phyloP scores from a whole-genome alignment of 64 coral and sea anemone genomes.

The Stylophora pistillata region DNA sequence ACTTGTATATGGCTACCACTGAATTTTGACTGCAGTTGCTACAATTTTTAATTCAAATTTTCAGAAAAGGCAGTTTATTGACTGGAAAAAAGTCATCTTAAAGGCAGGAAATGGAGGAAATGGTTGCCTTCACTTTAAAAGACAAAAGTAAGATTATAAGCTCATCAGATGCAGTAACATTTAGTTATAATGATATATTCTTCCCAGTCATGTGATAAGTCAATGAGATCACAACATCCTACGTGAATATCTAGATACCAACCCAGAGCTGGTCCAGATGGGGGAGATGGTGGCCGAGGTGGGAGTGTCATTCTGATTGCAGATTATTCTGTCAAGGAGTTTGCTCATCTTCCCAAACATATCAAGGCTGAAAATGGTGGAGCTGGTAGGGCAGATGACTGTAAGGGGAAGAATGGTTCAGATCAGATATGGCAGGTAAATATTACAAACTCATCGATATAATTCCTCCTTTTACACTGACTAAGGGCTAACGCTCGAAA shows the following conservation, averaged over 20 bases:
- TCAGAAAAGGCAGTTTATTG: conserved; percentile 93
- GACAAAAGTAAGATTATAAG: conserved; percentile 67
- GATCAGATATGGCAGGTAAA: conserved; percentile 78
- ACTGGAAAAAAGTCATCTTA: conserved; percentile 92
- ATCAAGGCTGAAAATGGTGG: conserved; percentile 83
- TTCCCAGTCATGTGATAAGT: neutral
- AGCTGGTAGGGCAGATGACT: conserved; percentile 60
- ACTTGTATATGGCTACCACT: neutral
- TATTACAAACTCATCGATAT: neutral
- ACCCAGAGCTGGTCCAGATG: conserved; percentile 95
- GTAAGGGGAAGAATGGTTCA: conserved; percentile 78
- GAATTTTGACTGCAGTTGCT: neutral
- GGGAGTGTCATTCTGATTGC: conserved; percentile 79
- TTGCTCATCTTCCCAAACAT: conserved; percentile 85
- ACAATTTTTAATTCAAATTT: neutral
- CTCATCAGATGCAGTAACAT: neutral
- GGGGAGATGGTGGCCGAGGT: conserved; percentile 89
- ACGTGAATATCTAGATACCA: conserved; percentile 32
- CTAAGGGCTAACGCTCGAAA: too few species aligned
- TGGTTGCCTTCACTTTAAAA: conserved; percentile 77
- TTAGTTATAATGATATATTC: neutral
- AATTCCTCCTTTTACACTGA: too few species aligned
- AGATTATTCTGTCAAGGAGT: conserved; percentile 82
- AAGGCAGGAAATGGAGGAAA: conserved; percentile 95
- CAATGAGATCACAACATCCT: neutral